These are phyloP conservation scores for Merluccius polli DNA, from an alignment of 2,797 vertebrate species.

Conservation along the genomic window DNA sequence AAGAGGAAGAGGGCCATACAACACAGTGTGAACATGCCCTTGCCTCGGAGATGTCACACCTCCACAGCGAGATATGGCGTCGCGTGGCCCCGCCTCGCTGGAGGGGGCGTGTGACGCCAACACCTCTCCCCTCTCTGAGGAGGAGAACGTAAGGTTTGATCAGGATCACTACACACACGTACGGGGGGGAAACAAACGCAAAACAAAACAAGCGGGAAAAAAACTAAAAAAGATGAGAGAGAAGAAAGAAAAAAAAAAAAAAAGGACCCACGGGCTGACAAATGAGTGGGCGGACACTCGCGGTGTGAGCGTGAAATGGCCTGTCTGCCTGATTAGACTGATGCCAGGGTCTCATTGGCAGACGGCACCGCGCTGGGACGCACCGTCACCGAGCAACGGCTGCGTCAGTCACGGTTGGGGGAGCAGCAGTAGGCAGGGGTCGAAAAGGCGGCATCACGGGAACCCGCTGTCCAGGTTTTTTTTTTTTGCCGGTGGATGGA, in stretches of 20 bases:
- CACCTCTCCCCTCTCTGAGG: conserved; percentile 47
- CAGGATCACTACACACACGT: conserved; percentile 47
- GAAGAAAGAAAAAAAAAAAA: conserved; percentile 7
- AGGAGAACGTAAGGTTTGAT: conserved; percentile 56
- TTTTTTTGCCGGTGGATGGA: conserved; percentile 31
- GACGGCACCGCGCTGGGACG: no score
- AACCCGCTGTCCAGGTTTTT: conserved; percentile 30
- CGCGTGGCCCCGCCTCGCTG: conserved; percentile 51
- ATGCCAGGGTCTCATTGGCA: conserved; percentile 49
- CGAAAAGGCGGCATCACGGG: conserved; percentile 22
- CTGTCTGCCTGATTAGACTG: conserved; percentile 50
- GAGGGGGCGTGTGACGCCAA: conserved; percentile 53
- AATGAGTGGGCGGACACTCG: conserved; percentile 52
- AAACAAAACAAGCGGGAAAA: background rate
- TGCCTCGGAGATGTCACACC: conserved; percentile 58
- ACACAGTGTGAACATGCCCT: conserved; percentile 24
- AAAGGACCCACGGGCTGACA: conserved; percentile 43
- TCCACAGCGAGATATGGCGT: conserved; percentile 46
- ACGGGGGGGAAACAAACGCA: background rate
- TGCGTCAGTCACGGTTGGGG: conserved; percentile 45
- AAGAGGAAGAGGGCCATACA: background rate
- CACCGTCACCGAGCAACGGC: conserved; percentile 58
- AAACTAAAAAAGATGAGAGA: background rate
- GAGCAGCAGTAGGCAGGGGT: conserved; percentile 9
- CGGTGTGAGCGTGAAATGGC: conserved; percentile 42